Percentiles rank a stretch among this genome's conserved stretches.
Conservation (phyloP, 2,797 vertebrate species). For the Hipposideros larvatus region DNA sequence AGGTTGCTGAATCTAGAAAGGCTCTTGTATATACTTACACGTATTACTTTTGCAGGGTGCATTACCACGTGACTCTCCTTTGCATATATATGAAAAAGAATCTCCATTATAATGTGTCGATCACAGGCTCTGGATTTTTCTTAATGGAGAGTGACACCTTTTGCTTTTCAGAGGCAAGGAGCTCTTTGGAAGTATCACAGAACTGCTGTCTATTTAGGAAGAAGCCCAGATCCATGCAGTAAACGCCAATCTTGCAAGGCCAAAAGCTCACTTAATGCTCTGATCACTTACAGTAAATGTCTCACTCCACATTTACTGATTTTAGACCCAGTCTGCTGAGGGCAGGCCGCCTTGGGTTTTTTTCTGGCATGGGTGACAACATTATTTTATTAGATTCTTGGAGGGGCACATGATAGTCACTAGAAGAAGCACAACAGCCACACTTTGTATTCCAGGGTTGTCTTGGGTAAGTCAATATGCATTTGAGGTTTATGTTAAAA, state of each 20-base stretch:
- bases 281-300: neutral
- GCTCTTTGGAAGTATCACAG: neutral
- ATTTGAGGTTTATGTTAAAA: slow-evolving; percentile 62
- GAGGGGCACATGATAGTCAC: neutral
- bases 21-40: neutral
- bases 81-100: neutral
- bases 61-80: neutral
- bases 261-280: neutral
- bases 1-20: neutral
- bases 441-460: slow-evolving; percentile 38
- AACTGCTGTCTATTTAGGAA: neutral
- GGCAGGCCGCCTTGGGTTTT: neutral
- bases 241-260: neutral
- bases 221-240: neutral
- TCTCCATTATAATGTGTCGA: neutral
- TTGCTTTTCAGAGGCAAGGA: neutral
- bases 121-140: neutral
- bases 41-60: neutral
- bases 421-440: slow-evolving; percentile 26
- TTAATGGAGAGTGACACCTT: neutral
- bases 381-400: slow-evolving; percentile 36
- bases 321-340: neutral
- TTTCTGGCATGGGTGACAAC: neutral
- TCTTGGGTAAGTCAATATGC: neutral
- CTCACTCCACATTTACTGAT: neutral